Evolutionary conservation across 2,888 invertebrate species (phyloP).

Genomic region (Microctonus brassicae): DNA sequence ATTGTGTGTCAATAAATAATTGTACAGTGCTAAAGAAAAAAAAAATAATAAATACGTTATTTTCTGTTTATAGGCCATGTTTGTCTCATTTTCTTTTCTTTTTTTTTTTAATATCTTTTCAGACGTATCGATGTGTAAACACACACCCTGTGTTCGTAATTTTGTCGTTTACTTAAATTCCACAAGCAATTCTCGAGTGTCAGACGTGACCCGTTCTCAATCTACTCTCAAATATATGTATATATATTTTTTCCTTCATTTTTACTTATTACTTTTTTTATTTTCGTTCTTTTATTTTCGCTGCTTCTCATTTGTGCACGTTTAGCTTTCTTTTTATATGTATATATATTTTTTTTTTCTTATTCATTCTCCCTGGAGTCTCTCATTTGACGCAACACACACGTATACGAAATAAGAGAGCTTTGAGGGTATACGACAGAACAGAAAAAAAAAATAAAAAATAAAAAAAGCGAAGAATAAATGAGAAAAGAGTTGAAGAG

Average conservation of each 20-base stretch:
- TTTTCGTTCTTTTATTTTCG: constrained; percentile 2
- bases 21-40: background rate
- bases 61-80: background rate
- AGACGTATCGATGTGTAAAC: background rate
- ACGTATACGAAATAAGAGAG: background rate
- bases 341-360: constrained; percentile 43
- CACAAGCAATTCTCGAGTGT: constrained; percentile 2
- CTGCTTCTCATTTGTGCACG: constrained; percentile 12
- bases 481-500: background rate
- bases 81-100: background rate
- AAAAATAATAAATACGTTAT: background rate
- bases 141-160: background rate
- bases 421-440: background rate
- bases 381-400: background rate
- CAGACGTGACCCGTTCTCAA: constrained; percentile 11
- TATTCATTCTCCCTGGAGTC: background rate
- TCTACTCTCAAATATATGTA: background rate
- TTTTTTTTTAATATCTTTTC: background rate
- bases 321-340: constrained; percentile 48
- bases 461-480: background rate
- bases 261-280: background rate
- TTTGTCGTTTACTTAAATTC: background rate
- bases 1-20: background rate
- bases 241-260: no score
- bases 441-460: background rate